These are phyloP conservation scores for Hirundichthys speculiger DNA, from an alignment of 2,113 vertebrate genomes.

Conservation along the genomic window DNA sequence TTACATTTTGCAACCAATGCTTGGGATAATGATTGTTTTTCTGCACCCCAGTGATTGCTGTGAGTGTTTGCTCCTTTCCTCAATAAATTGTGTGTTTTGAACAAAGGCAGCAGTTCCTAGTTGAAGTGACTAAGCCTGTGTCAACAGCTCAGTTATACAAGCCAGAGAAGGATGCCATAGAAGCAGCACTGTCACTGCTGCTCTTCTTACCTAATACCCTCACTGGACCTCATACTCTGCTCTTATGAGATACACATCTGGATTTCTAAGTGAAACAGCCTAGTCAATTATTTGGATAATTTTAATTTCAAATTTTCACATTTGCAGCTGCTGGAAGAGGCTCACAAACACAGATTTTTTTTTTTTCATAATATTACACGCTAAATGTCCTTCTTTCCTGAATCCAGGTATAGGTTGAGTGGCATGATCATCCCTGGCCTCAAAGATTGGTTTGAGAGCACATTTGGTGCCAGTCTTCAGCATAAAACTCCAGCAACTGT, in stretches of 20 bases:
- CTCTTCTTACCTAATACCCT: constrained; percentile 43
- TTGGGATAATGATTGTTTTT: constrained; percentile 25
- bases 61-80: not conserved
- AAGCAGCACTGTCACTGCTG: constrained; percentile 38
- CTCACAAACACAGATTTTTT: too few species aligned
- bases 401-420: constrained; percentile 91
- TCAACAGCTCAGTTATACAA: too few species aligned
- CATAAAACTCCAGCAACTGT: constrained; percentile 93
- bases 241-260: constrained; percentile 36
- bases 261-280: constrained; percentile 38
- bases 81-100: constrained; percentile 43
- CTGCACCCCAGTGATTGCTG: constrained; percentile 25
- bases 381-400: constrained; percentile 1
- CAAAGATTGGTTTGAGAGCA: constrained; percentile 94
- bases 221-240: constrained; percentile 36
- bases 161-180: too few species aligned
- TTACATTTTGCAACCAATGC: constrained; percentile 8
- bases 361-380: not conserved
- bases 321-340: not conserved
- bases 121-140: too few species aligned
- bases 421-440: constrained; percentile 91
- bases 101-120: constrained; percentile 52
- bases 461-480: constrained; percentile 90
- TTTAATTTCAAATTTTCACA: constrained; percentile 18
- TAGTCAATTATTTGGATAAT: constrained; percentile 25